Evolutionary conservation across 92 coral and sea anemone genomes (phyloP).

Genomic region (Nematostella vectensis): DNA sequence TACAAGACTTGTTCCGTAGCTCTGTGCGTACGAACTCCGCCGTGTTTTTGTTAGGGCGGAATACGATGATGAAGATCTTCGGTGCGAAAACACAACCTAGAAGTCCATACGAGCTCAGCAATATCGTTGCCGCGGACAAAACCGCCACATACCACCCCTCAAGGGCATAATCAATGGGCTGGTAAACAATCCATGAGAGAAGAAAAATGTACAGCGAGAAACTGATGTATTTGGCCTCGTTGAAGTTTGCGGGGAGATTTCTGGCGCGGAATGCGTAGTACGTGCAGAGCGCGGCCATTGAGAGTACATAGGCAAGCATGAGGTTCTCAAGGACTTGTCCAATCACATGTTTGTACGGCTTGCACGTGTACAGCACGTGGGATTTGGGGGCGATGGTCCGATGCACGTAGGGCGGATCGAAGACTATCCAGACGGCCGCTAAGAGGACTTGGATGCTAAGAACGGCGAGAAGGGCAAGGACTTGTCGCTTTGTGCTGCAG

Average conservation of each 20-base stretch:
- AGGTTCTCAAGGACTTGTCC: constrained; percentile 33
- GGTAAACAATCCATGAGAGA: constrained; percentile 48
- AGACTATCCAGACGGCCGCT: constrained; percentile 28
- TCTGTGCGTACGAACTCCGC: constrained; percentile 35
- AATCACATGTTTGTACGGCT: constrained; percentile 16
- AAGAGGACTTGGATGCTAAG: constrained; percentile 21
- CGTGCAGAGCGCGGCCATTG: constrained; percentile 45
- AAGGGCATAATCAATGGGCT: constrained; percentile 48
- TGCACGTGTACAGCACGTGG: constrained; percentile 45
- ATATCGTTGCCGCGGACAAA: constrained; percentile 42
- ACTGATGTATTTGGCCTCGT: constrained; percentile 58
- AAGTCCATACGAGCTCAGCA: constrained; percentile 53
- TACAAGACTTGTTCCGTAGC: constrained; percentile 17
- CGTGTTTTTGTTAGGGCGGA: constrained; percentile 52
- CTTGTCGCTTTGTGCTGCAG: constrained; percentile 31
- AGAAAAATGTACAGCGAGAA: constrained; percentile 59
- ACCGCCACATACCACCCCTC: constrained; percentile 66
- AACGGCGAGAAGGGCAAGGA: constrained; percentile 20
- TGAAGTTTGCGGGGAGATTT: constrained; percentile 59
- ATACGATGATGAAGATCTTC: constrained; percentile 39
- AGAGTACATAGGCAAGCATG: constrained; percentile 26
- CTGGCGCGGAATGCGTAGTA: constrained; percentile 56
- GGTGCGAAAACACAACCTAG: constrained; percentile 53
- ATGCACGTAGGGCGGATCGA: constrained; percentile 48
- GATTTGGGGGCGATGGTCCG: constrained; percentile 22